phyloP scores from a whole-genome alignment of 1,140 invertebrate genomes.

The Danaus plexippus region DNA sequence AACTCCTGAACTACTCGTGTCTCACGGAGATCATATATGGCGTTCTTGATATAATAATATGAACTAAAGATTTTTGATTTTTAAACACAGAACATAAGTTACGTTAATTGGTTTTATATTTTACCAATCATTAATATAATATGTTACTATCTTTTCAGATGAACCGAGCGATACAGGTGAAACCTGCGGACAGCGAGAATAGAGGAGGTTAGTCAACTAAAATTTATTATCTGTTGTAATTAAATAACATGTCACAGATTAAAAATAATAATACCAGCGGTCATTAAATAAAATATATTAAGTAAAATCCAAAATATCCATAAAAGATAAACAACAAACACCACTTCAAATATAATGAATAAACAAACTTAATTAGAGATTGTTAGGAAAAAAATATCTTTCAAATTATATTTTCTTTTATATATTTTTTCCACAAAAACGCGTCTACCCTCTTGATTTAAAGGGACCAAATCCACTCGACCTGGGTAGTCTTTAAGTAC shows the following conservation, averaged over 20 bases:
- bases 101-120: too few relatives aligned
- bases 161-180: conserved; percentile 99
- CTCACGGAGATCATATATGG: too few relatives aligned
- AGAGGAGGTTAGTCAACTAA: conserved; percentile 86
- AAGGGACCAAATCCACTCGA: conserved; percentile 23
- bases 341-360: not conserved
- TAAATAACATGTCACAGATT: too few relatives aligned
- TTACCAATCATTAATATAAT: not conserved
- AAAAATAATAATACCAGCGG: not conserved
- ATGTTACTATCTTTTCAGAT: conserved; percentile 82
- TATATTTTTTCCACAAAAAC: conserved; percentile 25
- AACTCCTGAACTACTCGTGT: too few relatives aligned
- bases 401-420: conserved; percentile 13
- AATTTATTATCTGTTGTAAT: not conserved
- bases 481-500: conserved; percentile 28
- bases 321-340: not conserved
- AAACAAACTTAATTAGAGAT: too few relatives aligned
- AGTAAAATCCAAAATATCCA: conserved; percentile 4
- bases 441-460: conserved; percentile 34
- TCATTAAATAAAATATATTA: conserved; percentile 11
- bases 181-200: conserved; percentile 99
- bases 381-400: conserved; percentile 2
- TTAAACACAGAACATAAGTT: too few relatives aligned
- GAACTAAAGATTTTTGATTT: too few relatives aligned
- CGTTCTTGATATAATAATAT: too few relatives aligned